These are phyloP conservation scores for Zaprionus ornatus DNA, from an alignment of 1,140 invertebrate species.

Conservation along the genomic window DNA sequence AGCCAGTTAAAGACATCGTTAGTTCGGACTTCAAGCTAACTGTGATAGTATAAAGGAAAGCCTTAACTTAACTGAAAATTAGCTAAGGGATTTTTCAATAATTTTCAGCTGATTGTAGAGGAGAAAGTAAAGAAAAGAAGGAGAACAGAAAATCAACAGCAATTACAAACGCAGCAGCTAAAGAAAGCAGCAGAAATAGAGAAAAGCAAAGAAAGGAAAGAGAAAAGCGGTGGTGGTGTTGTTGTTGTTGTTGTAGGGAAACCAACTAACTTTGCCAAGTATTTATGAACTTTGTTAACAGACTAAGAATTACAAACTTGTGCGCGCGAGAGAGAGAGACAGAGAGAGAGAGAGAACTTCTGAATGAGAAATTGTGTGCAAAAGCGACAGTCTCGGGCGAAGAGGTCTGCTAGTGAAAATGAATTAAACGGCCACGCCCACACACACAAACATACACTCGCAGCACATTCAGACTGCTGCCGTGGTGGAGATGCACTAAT, in stretches of 20 bases:
- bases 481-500: slow-evolving; percentile 66
- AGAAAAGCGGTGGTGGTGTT: slow-evolving; percentile 20
- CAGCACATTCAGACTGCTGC: slow-evolving; percentile 6
- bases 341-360: slow-evolving; percentile 47
- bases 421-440: slow-evolving; percentile 74
- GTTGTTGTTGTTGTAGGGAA: slow-evolving; percentile 30
- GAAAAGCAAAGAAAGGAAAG: neutral
- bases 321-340: slow-evolving; percentile 17
- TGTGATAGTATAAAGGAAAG: neutral
- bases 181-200: neutral
- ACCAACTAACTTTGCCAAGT: slow-evolving; percentile 70
- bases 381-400: slow-evolving; percentile 62
- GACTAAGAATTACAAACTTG: slow-evolving; percentile 81
- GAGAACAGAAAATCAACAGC: neutral
- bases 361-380: slow-evolving; percentile 81
- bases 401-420: slow-evolving; percentile 57
- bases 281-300: slow-evolving; percentile 82
- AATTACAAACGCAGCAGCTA: slow-evolving; percentile 5
- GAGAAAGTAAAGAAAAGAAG: neutral
- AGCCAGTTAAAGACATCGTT: slow-evolving; percentile 1
- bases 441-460: slow-evolving; percentile 26
- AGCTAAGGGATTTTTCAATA: slow-evolving; percentile 14
- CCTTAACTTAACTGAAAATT: slow-evolving; percentile 6
- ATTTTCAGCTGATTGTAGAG: slow-evolving; percentile 19
- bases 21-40: slow-evolving; percentile 1